Conservation (phyloP, 2,797 vertebrate genomes). For the Mycteria americana region DNA sequence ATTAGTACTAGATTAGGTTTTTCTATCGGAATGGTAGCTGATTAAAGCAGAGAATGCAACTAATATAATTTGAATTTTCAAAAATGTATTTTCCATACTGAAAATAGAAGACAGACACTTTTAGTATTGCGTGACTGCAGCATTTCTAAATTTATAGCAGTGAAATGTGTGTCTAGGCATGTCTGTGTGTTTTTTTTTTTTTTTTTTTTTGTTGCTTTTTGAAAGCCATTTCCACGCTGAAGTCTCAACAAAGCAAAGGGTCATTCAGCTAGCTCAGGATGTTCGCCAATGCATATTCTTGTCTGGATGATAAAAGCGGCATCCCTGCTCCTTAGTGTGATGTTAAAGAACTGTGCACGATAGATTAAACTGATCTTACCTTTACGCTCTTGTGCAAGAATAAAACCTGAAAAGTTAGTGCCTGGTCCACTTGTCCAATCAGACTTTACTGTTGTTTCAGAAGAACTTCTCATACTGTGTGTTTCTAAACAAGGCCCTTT, state of each 20-base stretch:
- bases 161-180: slow-evolving; percentile 19
- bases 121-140: neutral
- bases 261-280: neutral
- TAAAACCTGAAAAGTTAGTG: neutral
- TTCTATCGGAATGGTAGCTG: neutral
- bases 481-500: neutral
- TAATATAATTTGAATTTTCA: neutral
- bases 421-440: accelerated
- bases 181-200: neutral
- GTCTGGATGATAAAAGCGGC: neutral
- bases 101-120: slow-evolving; percentile 21
- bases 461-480: neutral
- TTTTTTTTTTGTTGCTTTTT: too few species aligned
- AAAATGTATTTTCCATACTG: slow-evolving; percentile 16
- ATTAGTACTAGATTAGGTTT: neutral
- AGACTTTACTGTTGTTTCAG: neutral
- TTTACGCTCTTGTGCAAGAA: neutral
- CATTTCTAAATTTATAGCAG: neutral
- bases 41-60: neutral
- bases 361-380: neutral
- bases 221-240: neutral
- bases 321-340: neutral
- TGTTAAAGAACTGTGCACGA: accelerated
- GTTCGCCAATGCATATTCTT: neutral
- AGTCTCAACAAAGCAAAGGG: neutral